phyloP scores from a whole-genome alignment of 2,113 vertebrate genomes.

The Arenaria interpres region DNA sequence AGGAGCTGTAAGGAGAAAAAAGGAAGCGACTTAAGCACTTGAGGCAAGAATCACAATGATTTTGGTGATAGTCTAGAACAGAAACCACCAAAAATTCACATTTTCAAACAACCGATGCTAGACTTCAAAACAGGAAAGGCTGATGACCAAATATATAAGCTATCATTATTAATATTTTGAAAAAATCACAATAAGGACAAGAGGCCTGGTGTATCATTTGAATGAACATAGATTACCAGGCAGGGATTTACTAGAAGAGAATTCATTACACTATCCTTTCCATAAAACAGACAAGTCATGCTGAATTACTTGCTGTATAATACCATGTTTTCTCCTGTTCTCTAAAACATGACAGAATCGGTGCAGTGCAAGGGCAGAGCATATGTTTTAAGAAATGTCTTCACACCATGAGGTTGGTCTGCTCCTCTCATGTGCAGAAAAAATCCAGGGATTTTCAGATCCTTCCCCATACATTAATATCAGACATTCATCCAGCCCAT shows the following conservation, averaged over 20 bases:
- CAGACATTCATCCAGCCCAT: not conserved
- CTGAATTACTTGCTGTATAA: not conserved
- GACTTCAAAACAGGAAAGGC: not conserved
- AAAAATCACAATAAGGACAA: not conserved
- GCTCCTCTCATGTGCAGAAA: not conserved
- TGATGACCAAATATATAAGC: not conserved
- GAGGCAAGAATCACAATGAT: not conserved
- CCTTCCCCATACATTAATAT: not conserved
- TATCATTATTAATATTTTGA: not conserved
- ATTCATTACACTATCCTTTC: not conserved
- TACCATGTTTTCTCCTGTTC: not conserved
- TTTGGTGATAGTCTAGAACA: not conserved
- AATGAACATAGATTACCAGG: not conserved
- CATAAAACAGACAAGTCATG: not conserved
- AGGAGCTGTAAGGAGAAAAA: slow-evolving; percentile 69
- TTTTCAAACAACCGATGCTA: not conserved
- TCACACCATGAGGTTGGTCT: not conserved
- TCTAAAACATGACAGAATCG: not conserved
- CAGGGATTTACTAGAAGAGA: not conserved
- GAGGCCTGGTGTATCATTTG: not conserved
- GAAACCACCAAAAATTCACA: not conserved
- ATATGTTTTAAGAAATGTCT: not conserved
- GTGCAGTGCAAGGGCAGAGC: not conserved
- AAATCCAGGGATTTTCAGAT: not conserved
- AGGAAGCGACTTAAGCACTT: not conserved